phyloP scores from a whole-genome alignment of 2,797 vertebrate genomes.

The Manis javanica region DNA sequence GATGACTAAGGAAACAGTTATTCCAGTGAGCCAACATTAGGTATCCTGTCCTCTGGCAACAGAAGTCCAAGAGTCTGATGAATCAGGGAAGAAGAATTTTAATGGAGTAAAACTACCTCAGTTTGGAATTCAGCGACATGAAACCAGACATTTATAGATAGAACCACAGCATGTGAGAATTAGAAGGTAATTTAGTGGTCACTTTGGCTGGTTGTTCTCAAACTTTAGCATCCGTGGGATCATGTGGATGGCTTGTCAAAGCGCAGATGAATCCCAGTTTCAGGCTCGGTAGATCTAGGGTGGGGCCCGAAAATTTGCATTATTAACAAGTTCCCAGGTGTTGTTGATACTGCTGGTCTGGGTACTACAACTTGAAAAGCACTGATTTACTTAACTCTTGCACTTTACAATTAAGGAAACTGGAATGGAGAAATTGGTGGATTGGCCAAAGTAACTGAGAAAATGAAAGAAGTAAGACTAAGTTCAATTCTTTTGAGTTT shows the following conservation, averaged over 20 bases:
- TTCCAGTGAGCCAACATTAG: neutral
- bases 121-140: neutral
- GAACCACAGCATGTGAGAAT: neutral
- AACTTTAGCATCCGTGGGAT: neutral
- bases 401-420: neutral
- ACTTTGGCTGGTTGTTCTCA: neutral
- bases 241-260: neutral
- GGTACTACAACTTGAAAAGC: neutral
- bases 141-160: neutral
- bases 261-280: neutral
- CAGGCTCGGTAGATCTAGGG: neutral
- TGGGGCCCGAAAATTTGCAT: neutral
- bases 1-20: slow-evolving; percentile 7
- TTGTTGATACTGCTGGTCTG: neutral
- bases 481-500: neutral
- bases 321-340: neutral
- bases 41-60: neutral
- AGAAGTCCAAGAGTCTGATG: neutral
- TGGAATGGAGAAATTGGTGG: neutral
- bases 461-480: neutral
- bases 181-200: neutral
- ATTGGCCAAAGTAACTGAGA: neutral
- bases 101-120: slow-evolving; percentile 21
- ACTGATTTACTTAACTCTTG: neutral
- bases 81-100: slow-evolving; percentile 46